These are phyloP conservation scores for Heterodera filipjevi DNA, from an alignment of 2,888 invertebrate genomes.

Conservation along the genomic window DNA sequence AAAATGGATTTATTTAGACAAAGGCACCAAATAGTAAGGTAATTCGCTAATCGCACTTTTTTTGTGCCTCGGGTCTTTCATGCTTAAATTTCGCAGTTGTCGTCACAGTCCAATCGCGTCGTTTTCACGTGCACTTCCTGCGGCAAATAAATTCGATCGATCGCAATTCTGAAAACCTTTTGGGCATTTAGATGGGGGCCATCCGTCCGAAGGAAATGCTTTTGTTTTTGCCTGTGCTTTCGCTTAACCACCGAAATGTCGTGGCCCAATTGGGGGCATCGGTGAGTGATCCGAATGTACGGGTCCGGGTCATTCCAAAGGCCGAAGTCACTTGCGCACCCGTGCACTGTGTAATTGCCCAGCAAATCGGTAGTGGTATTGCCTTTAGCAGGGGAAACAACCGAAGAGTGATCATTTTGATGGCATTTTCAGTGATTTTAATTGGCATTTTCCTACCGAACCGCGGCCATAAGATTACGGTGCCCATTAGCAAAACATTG, in stretches of 20 bases:
- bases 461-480: no score
- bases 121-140: constrained; percentile 9
- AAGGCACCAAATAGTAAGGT: no score
- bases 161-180: constrained; percentile 12
- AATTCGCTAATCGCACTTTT: no score
- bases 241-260: constrained; percentile 29
- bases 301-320: constrained; percentile 45
- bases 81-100: background rate
- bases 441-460: no score
- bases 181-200: background rate
- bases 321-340: constrained; percentile 47
- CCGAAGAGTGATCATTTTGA: no score
- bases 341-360: constrained; percentile 42
- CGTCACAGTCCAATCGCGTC: constrained; percentile 26
- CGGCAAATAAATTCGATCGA: constrained; percentile 18
- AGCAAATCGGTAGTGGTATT: constrained; percentile 33
- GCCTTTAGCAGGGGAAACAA: constrained; percentile 6
- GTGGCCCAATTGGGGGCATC: constrained; percentile 38
- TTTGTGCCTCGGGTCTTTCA: background rate
- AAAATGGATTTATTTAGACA: no score
- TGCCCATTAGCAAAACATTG: no score
- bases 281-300: constrained; percentile 33
- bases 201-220: background rate
- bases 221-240: constrained; percentile 4
- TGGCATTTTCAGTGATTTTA: no score